Evolutionary conservation across 1,140 invertebrate species (phyloP), one percentile per base, ranked within the genome.

Genomic region (Euglossa dilemma): DNA sequence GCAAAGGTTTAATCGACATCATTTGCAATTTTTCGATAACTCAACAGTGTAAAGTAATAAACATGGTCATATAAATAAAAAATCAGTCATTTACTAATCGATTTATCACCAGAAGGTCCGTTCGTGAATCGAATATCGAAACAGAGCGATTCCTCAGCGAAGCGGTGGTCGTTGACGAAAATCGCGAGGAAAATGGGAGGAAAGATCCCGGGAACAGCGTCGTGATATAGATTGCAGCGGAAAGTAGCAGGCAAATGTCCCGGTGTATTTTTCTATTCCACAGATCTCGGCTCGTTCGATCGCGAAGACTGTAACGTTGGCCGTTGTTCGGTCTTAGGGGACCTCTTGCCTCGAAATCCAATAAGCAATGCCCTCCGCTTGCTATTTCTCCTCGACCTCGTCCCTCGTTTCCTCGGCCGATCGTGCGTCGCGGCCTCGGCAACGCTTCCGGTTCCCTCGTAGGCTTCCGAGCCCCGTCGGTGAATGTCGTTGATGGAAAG

Each of bases 261-360:
- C 56, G 23, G 25, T 8, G 67, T 71, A 71, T 70, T 52, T 80
- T 63, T 78, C 66, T 47, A 71, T 70, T 79, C 59, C 47, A 52
- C 45, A 25, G 78, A 72, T 71, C 78, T 72, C 47, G 50, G 66
- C 54, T 74, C 74, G 77, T 64, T 67, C 74, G 70, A 80, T 74
- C 54, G 59, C 47, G 52, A 18, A 36, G 23, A 63, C 52, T 73
- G 56, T 76, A 76, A 82, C 79, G 50, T 63, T 59, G 47, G 23
- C 56, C n/a, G 59, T 74, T 66, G 23, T 64, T 70, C 6, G 83
- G 56, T 81, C 83, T 80, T 70, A 18, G 45, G 78, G 72, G 72
- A 73, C 70, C 78, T 59, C 61, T 72, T 59, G 52, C 47, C 63
- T 69, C 47, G 28, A 81, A 72, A 85, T 85, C 79, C 84, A 75